A percentile compares a stretch with the other conserved stretches of the same genome.
These are phyloP conservation scores for Agonopterix heracliana DNA, from an alignment of 2,888 invertebrate genomes.

Conservation along the genomic window DNA sequence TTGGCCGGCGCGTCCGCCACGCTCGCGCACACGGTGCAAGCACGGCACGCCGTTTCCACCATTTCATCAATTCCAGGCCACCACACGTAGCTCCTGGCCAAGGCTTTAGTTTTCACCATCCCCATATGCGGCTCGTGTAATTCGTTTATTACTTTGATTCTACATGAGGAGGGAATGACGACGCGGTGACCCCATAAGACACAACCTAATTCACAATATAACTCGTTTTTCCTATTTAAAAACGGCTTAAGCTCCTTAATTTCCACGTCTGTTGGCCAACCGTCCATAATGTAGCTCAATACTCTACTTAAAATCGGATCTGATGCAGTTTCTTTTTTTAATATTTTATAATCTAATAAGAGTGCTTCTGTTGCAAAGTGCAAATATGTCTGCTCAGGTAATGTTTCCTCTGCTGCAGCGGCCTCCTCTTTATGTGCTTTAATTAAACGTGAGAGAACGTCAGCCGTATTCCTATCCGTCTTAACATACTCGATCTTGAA, in stretches of 20 bases:
- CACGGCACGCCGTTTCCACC: background rate
- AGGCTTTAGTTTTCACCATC: too few relatives aligned
- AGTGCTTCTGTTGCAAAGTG: background rate
- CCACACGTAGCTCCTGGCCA: too few relatives aligned
- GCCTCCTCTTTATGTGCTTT: background rate
- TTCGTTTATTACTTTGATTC: too few relatives aligned
- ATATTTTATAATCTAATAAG: background rate
- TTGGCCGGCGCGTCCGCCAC: background rate
- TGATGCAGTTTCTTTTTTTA: background rate
- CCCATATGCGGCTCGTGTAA: too few relatives aligned
- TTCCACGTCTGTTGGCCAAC: background rate
- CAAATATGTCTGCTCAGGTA: background rate
- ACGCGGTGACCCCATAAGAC: too few relatives aligned
- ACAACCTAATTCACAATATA: background rate
- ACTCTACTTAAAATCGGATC: too few relatives aligned
- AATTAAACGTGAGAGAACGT: constrained; percentile 1
- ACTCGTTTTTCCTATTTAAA: background rate
- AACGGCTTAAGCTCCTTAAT: background rate
- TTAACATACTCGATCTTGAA: constrained; percentile 15
- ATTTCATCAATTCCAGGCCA: background rate
- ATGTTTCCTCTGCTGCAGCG: background rate
- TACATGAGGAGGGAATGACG: too few relatives aligned
- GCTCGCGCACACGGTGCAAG: too few relatives aligned
- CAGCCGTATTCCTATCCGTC: constrained; percentile 6
- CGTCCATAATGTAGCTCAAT: too few relatives aligned